Percentiles rank a stretch among this genome's conserved stretches.
phyloP scores from a whole-genome alignment of 2,888 invertebrate genomes.

The Stenotaenia linearis region DNA sequence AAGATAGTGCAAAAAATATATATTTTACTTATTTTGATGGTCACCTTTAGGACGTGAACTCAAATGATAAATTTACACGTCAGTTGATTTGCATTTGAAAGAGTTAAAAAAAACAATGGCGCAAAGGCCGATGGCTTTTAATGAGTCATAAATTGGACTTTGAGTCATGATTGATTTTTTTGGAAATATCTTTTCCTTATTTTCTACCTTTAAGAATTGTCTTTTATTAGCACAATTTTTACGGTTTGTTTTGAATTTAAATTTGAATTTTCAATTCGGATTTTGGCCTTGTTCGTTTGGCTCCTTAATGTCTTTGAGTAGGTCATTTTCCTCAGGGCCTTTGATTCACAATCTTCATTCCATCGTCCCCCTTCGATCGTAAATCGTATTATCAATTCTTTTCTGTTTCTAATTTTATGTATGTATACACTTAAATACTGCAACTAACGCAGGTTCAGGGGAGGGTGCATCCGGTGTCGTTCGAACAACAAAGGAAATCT shows the following conservation, averaged over 20 bases:
- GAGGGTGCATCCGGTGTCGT: not conserved
- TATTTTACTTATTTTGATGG: not conserved
- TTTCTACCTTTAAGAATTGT: too few relatives aligned
- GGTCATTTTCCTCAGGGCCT: not conserved
- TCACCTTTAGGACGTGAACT: not conserved
- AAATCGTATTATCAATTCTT: conserved; percentile 14
- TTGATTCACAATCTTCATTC: not conserved
- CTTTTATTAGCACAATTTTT: too few relatives aligned
- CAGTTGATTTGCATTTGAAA: conserved; percentile 1
- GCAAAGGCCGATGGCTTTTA: not conserved
- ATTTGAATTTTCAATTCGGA: not conserved
- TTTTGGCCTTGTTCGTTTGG: not conserved
- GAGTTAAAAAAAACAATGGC: not conserved
- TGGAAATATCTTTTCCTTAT: not conserved
- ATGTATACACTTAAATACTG: not conserved
- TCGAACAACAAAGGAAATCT: not conserved
- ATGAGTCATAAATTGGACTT: not conserved
- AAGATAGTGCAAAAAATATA: not conserved
- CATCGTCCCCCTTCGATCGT: not conserved
- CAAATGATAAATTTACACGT: conserved; percentile 1
- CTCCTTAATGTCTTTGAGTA: not conserved
- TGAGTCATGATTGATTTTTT: not conserved
- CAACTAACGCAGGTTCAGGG: not conserved
- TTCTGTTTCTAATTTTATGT: not conserved
- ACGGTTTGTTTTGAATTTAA: not conserved